Percentiles rank a stretch among this genome's conserved stretches.
Evolutionary conservation across 2,797 vertebrate species (phyloP).

Genomic region (Leucoraja ocellata): DNA sequence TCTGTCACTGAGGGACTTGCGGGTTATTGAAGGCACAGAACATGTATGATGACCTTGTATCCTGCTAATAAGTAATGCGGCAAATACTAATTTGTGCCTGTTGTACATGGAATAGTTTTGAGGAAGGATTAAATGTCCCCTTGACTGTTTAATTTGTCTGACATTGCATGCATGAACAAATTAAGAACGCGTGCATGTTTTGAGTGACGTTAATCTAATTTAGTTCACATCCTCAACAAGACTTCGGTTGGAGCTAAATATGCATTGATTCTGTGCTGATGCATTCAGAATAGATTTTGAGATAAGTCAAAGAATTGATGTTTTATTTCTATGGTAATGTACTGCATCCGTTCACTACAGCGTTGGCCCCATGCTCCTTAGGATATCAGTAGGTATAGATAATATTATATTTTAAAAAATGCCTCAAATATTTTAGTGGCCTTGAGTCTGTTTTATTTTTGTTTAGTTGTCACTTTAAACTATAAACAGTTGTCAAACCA

Average conservation of each 20-base stretch:
- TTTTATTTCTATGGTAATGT: not conserved
- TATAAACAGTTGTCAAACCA: not conserved
- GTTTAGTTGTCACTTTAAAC: not conserved
- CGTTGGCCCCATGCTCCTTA: not conserved
- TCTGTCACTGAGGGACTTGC: conserved; percentile 4
- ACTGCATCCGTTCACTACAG: not conserved
- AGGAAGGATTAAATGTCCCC: not conserved
- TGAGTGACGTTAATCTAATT: not conserved
- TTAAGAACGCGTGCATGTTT: not conserved
- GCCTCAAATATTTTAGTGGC: not conserved
- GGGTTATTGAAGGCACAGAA: not conserved
- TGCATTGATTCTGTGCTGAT: not conserved
- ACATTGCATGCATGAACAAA: not conserved
- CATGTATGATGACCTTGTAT: not conserved
- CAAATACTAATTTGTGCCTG: not conserved
- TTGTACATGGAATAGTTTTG: not conserved
- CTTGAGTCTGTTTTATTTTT: not conserved
- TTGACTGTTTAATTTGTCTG: not conserved
- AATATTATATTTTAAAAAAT: not conserved
- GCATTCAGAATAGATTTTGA: not conserved
- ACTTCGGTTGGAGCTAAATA: not conserved
- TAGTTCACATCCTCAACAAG: not conserved
- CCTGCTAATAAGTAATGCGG: not conserved
- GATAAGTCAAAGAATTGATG: not conserved
- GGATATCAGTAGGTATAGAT: not conserved